These are phyloP conservation scores for Equus przewalskii DNA, from an alignment of 2,113 vertebrate species.

Conservation along the genomic window DNA sequence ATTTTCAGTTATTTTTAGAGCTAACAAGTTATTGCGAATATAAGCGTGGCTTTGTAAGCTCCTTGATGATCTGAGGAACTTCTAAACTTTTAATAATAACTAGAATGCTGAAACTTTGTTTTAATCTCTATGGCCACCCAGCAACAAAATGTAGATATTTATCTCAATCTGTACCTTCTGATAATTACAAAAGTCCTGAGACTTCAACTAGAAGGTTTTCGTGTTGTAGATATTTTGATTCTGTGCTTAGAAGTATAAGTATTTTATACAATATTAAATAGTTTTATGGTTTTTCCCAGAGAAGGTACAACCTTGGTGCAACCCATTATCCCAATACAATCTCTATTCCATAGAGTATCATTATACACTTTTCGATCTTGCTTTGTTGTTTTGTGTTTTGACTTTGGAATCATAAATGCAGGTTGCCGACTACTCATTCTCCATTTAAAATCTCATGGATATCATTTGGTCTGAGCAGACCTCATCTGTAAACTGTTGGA, in stretches of 20 bases:
- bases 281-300: neutral
- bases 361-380: no score
- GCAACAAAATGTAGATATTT: neutral
- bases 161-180: neutral
- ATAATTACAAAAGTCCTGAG: neutral
- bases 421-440: neutral
- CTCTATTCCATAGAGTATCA: no score
- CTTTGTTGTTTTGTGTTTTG: no score
- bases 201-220: neutral
- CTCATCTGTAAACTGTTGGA: no score
- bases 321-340: neutral
- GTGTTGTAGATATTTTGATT: neutral
- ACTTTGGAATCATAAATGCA: no score
- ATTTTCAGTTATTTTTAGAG: neutral
- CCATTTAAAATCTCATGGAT: no score
- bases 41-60: neutral
- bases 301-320: no score
- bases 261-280: neutral
- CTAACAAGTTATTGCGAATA: neutral
- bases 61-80: neutral
- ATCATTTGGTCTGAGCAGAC: neutral
- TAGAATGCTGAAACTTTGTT: neutral
- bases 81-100: neutral
- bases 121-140: neutral
- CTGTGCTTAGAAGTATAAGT: neutral